These are phyloP conservation scores for Bujurquina vittata DNA, from an alignment of 2,113 vertebrate species.

Conservation along the genomic window DNA sequence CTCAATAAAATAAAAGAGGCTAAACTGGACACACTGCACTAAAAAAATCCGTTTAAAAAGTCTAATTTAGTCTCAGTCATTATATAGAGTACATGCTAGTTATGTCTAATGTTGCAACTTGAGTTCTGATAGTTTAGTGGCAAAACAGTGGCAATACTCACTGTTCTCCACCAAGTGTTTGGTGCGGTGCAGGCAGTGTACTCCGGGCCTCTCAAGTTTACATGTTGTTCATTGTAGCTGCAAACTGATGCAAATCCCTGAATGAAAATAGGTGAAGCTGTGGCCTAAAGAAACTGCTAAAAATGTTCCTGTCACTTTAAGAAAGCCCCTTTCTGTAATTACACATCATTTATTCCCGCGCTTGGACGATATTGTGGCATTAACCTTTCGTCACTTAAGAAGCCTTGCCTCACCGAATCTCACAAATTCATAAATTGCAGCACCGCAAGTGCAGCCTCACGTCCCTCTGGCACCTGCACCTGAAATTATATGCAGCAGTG, in stretches of 20 bases:
- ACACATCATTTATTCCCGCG: neutral
- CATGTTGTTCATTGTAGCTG: no score
- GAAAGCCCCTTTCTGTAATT: neutral
- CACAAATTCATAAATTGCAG: neutral
- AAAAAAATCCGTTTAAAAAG: neutral
- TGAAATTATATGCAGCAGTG: neutral
- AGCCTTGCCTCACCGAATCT: neutral
- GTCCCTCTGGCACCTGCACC: neutral
- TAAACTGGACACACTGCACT: fast-evolving
- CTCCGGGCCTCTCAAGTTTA: neutral
- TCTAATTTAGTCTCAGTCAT: neutral
- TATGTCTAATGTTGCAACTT: fast-evolving
- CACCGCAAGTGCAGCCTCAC: neutral
- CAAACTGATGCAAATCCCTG: no score
- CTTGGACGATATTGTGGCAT: neutral
- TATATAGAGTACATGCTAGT: no score
- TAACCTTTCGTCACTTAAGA: neutral
- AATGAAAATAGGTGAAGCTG: no score
- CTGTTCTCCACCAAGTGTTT: neutral
- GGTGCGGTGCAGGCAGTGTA: neutral
- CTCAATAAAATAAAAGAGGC: neutral
- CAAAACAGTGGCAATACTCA: neutral
- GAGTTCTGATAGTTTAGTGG: neutral
- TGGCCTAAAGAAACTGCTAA: neutral
- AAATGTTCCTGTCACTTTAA: neutral